Conservation (phyloP, 1,140 invertebrate genomes). For the Drosophila tsacasi region DNA sequence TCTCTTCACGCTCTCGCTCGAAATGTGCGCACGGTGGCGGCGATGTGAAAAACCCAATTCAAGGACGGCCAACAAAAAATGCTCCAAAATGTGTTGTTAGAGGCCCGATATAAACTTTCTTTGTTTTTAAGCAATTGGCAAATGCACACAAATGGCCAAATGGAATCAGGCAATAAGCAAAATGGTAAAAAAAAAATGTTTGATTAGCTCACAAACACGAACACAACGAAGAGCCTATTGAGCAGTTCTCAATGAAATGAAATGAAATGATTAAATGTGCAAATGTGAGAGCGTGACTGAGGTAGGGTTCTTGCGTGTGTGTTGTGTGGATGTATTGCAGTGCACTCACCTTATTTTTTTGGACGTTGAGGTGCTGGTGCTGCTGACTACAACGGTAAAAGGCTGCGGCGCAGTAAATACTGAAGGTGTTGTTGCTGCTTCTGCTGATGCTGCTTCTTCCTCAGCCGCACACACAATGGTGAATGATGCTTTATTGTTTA, state of each 20-base stretch:
- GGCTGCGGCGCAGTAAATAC: conserved; percentile 72
- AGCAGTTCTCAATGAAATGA: conserved; percentile 53
- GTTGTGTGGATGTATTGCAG: conserved; percentile 42
- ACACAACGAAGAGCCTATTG: conserved; percentile 3
- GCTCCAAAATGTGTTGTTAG: conserved; percentile 24
- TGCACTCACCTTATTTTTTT: conserved; percentile 74
- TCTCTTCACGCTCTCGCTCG: conserved; percentile 43
- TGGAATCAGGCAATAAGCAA: conserved; percentile 12
- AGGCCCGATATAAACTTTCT: conserved; percentile 67
- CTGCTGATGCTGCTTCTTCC: conserved; percentile 12
- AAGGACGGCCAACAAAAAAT: conserved; percentile 46
- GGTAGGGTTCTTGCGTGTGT: conserved; percentile 12
- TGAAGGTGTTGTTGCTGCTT: conserved; percentile 34
- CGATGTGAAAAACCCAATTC: conserved; percentile 52
- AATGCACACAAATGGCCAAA: conserved; percentile 8
- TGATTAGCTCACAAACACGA: conserved; percentile 36
- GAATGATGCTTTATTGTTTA: conserved; percentile 57
- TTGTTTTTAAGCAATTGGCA: conserved; percentile 52
- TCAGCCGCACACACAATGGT: conserved; percentile 40
- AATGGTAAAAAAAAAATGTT: conserved; percentile 38
- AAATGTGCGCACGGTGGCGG: conserved; percentile 38
- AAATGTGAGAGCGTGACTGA: conserved; percentile 32
- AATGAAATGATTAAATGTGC: conserved; percentile 34
- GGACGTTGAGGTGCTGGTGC: conserved; percentile 10
- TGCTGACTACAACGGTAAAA: conserved; percentile 66